Evolutionary conservation across 2,888 invertebrate species (phyloP), one percentile per base, ranked within the genome.

Genomic region (Tetrapedia diversipes): DNA sequence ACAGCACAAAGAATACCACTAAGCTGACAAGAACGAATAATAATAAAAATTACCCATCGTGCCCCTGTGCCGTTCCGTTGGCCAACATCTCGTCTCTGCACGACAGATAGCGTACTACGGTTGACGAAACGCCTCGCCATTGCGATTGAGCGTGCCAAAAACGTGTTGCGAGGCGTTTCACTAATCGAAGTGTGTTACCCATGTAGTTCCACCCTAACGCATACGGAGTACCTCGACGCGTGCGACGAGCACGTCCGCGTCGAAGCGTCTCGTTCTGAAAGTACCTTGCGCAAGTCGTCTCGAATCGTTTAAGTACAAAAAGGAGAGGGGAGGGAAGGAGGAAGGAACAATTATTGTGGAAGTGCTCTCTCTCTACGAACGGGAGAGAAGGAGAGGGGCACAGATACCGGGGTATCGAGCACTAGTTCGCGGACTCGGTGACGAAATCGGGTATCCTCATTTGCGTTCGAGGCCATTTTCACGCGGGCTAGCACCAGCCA

Each of bases 251-350:
- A 22, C 65, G 66, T 66, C 65, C 24, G 60, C 72, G 77, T 74
- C 76, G 75, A 70, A 60, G 64, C 66, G 80, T 86, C 85, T 79
- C 79, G 71, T 79, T 86, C 70, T 79, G 80, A 77, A 84, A 80
- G 81, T 79, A 82, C 80, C 79, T 86, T 73, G 83, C 83, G 79
- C 81, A 80, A 83, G 81, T 84, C 85, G 76, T 85, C 85, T 83
- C 85, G 75, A 75, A 75, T 85, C 77, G 81, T 81, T 79, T 80
- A 72, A 87, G 84, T 86, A 86, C 82, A 87, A 87, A 86, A 77
- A 37, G 59, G 51, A 37, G 16, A 37, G 4, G 4, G 6, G 32
- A 7, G 19, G 37, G 24, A n/a, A 24, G 49, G 57, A 39, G 4
- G 8, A 22, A 29, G 57, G 29, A 61, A 16, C 14, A 3, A 29